Conservation (phyloP, 2,888 invertebrate genomes). For the Drosophila robusta region DNA sequence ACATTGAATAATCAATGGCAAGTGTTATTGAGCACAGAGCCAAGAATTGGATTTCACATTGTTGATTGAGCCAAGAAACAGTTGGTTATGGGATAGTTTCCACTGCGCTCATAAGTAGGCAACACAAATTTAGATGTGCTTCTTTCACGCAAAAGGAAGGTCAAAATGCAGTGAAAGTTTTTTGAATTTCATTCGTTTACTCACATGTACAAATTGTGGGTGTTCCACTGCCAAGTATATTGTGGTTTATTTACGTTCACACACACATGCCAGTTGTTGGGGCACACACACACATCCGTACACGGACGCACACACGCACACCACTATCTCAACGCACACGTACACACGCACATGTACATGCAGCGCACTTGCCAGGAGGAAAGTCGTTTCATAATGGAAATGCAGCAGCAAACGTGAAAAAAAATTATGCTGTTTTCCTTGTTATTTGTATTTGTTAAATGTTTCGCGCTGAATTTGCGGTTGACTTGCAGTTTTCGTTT, state of each 20-base stretch:
- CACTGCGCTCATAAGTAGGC: conserved; percentile 64
- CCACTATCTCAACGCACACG: conserved; percentile 11
- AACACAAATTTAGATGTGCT: conserved; percentile 36
- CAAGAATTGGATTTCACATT: conserved; percentile 31
- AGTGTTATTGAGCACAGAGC: conserved; percentile 35
- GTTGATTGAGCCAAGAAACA: conserved; percentile 38
- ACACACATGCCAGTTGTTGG: conserved; percentile 11
- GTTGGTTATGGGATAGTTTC: conserved; percentile 16
- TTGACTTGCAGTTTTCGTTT: conserved; percentile 33
- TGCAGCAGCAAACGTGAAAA: conserved; percentile 29
- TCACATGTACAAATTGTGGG: conserved; percentile 69
- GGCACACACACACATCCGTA: conserved; percentile 18
- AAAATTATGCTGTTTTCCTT: conserved; percentile 1
- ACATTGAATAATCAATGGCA: conserved; percentile 58
- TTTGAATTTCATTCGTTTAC: conserved; percentile 42
- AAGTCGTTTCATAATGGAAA: conserved; percentile 67
- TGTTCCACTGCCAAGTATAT: conserved; percentile 42
- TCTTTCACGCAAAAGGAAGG: conserved; percentile 32
- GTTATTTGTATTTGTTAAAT: conserved; percentile 2
- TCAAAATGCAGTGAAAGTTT: conserved; percentile 35
- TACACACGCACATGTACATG: conserved; percentile 57
- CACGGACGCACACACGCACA: conserved; percentile 21
- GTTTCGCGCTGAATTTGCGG: conserved; percentile 26
- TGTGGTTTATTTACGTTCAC: conserved; percentile 74
- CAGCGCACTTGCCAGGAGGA: conserved; percentile 16